Percentiles rank a stretch among this genome's conserved stretches.
Conservation (phyloP, 1,140 invertebrate genomes). For the Macrotrachela quadricornifera region DNA sequence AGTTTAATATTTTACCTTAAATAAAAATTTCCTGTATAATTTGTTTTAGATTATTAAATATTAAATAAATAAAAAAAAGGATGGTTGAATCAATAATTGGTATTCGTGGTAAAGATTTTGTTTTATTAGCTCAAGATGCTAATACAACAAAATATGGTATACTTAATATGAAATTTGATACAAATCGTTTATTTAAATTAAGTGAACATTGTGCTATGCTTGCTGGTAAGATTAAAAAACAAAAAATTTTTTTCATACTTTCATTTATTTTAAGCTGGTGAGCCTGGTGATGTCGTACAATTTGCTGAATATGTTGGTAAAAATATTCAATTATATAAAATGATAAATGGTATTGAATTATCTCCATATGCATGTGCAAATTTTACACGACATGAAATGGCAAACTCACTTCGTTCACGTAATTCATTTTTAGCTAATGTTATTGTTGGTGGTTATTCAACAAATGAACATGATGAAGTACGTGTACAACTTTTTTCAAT, state of each 20-base stretch:
- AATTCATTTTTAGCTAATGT: constrained; percentile 2
- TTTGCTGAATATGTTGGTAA: constrained; percentile 95
- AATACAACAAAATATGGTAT: constrained; percentile 51
- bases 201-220: not conserved
- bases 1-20: no score
- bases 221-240: no score
- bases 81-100: constrained; percentile 59
- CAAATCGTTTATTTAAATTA: constrained; percentile 1
- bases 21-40: no score
- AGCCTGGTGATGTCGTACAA: constrained; percentile 78
- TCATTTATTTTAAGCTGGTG: constrained; percentile 43
- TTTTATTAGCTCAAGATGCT: constrained; percentile 71
- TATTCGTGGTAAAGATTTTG: constrained; percentile 75
- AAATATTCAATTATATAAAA: constrained; percentile 94
- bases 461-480: constrained; percentile 15
- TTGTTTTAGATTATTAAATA: no score
- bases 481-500: constrained; percentile 64
- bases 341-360: constrained; percentile 82
- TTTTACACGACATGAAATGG: constrained; percentile 76
- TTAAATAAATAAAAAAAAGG: no score
- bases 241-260: constrained; percentile 47
- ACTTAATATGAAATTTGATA: constrained; percentile 76
- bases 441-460: not conserved
- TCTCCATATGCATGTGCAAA: constrained; percentile 69
- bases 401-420: constrained; percentile 66